These are phyloP conservation scores for Ceyx cyanopectus DNA, from an alignment of 2,113 vertebrate species.

Conservation along the genomic window DNA sequence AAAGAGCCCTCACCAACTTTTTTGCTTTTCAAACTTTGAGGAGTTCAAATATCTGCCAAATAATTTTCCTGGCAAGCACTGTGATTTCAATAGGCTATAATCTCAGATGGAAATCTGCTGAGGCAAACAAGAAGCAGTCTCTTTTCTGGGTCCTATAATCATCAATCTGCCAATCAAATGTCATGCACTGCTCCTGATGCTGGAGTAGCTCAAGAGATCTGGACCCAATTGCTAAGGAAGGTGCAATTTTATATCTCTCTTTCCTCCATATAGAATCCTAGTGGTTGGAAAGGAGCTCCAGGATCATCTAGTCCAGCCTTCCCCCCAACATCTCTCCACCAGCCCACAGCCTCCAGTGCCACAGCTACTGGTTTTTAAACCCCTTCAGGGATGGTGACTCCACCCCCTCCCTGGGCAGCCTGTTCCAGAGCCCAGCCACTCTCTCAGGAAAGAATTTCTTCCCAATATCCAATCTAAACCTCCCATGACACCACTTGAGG, in stretches of 20 bases:
- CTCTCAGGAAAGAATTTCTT: no score
- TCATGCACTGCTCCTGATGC: fast-evolving
- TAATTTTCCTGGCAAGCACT: background rate
- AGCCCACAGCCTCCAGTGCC: no score
- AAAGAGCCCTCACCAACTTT: background rate
- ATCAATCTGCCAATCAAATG: background rate
- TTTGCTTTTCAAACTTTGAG: background rate
- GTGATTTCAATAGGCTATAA: background rate
- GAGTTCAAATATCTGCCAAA: background rate
- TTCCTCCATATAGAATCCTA: no score
- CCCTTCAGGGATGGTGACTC: no score
- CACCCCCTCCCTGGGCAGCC: no score
- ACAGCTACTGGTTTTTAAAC: no score
- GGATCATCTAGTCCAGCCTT: no score
- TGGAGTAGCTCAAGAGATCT: background rate
- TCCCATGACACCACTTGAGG: no score
- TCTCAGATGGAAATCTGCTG: background rate
- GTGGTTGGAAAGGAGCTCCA: no score
- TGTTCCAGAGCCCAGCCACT: no score
- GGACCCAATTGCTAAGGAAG: background rate
- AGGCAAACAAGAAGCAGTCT: background rate
- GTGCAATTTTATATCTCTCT: background rate
- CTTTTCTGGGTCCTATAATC: background rate
- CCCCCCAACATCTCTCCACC: no score
- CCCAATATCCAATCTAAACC: no score